Evolutionary conservation across 2,113 vertebrate species (phyloP), one percentile per base, ranked within the genome.

Genomic region (Progne subis): DNA sequence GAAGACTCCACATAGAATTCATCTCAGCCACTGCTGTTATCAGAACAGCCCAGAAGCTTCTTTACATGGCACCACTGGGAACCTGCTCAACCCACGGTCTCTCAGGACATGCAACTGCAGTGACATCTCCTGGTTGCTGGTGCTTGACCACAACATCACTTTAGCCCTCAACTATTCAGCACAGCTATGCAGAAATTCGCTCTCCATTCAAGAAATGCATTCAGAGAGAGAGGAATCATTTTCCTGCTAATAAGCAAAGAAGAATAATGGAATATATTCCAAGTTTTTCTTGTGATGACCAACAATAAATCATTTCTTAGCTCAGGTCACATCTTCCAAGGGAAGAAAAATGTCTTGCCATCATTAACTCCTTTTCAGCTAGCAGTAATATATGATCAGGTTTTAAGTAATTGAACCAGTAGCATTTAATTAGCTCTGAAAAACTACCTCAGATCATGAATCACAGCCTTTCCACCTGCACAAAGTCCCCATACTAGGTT

Each of bases 401-500:
- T 93, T 96, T 95, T 96, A 95, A 95, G 88, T 94, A 96, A 97
- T 65, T 95, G 94, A 97, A 95, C 91, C 77, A 88, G 88, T 34
- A 93, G 90, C 77, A 88, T 95, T 96, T 97, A 97, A 97, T 97
- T 97, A 97, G 94, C 89, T 94, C 92, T 71, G 44, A 95, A 97
- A 97, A 96, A 68, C 82, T 80, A 14, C 39, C 41, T 72, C 59
- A 82, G 89, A 95, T 88, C 87, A 97, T 95, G 95, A 93, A 95
- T 96, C 95, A 97, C 70, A 80, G 56, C 77, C 74, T 70, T 95
- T 86, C 59, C 64, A 95, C 92, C 91, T 93, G 88, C 88, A 87
- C 14, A 8, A 96, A 83, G 86, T 69, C 72, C 43, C 70, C 75
- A 69, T 53, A 67, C 65, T 75, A 81, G 90, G 86, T 91, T 94